A percentile compares a stretch with the other conserved stretches of the same genome.
Conservation (phyloP, 2,888 invertebrate species). For the Corythucha ciliata region DNA sequence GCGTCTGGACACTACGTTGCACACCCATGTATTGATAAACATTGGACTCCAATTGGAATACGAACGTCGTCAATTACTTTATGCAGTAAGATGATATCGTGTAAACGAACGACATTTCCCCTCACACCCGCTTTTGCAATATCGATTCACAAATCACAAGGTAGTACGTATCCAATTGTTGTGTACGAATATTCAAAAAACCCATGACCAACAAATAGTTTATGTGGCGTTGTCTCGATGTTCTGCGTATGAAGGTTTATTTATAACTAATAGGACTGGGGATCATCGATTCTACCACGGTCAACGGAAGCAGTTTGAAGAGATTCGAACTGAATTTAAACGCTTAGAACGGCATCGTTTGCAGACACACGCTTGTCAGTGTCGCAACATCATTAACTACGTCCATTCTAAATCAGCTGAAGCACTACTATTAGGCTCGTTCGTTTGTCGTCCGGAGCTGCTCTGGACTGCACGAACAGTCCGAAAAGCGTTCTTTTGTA, state of each 20-base stretch:
- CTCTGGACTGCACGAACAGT: no score
- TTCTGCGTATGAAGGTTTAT: conserved; percentile 18
- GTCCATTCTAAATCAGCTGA: conserved; percentile 9
- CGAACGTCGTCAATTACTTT: conserved; percentile 19
- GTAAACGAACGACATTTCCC: conserved; percentile 18
- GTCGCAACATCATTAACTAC: conserved; percentile 14
- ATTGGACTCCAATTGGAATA: conserved; percentile 18
- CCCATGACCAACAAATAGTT: conserved; percentile 20
- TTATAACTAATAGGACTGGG: no score
- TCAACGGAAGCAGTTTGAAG: conserved; percentile 7
- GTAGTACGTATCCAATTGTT: conserved; percentile 18
- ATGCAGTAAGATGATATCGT: conserved; percentile 16
- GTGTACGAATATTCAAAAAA: conserved; percentile 24
- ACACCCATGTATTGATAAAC: conserved; percentile 12
- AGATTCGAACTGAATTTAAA: conserved; percentile 21
- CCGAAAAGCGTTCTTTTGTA: no score
- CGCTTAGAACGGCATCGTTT: conserved; percentile 18
- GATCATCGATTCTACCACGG: conserved; percentile 23
- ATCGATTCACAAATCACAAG: conserved; percentile 25
- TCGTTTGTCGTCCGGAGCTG: no score
- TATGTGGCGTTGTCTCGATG: no score
- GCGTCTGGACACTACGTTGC: conserved; percentile 18
- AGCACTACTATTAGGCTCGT: conserved; percentile 13
- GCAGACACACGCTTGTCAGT: conserved; percentile 16
- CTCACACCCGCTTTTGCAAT: conserved; percentile 23